These are phyloP conservation scores for Mohoua ochrocephala DNA, from an alignment of 2,113 vertebrate species.

Conservation along the genomic window DNA sequence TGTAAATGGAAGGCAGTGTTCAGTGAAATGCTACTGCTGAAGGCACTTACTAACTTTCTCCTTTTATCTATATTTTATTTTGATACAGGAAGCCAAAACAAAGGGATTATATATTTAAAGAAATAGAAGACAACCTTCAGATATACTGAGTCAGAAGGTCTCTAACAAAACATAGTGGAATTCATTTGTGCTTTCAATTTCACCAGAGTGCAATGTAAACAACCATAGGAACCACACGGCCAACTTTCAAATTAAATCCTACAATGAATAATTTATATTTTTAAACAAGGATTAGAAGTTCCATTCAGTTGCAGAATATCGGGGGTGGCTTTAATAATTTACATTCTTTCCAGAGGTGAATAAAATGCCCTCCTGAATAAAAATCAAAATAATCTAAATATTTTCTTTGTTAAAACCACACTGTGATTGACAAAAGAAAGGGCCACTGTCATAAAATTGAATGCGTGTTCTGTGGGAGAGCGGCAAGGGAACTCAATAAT, in stretches of 20 bases:
- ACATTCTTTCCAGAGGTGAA: slow-evolving; percentile 42
- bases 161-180: slow-evolving; percentile 16
- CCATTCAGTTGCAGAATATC: slow-evolving; percentile 41
- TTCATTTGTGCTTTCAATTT: slow-evolving; percentile 39
- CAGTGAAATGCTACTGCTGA: not conserved
- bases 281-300: slow-evolving; percentile 52
- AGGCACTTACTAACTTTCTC: not conserved
- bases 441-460: not conserved
- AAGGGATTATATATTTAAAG: not conserved
- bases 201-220: slow-evolving; percentile 21
- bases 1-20: not conserved
- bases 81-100: not conserved
- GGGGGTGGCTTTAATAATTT: slow-evolving; percentile 54
- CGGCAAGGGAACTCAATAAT: not conserved
- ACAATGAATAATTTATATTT: slow-evolving; percentile 70
- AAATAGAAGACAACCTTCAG: not conserved
- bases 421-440: not conserved
- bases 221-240: not conserved
- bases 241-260: slow-evolving; percentile 63
- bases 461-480: not conserved
- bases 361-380: slow-evolving; percentile 40
- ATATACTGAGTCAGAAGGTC: not conserved
- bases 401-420: slow-evolving; percentile 8
- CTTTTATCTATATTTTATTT: not conserved
- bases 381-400: slow-evolving; percentile 49